These are phyloP conservation scores for Oegoconia quadripuncta DNA, from an alignment of 2,888 invertebrate genomes.

Conservation along the genomic window DNA sequence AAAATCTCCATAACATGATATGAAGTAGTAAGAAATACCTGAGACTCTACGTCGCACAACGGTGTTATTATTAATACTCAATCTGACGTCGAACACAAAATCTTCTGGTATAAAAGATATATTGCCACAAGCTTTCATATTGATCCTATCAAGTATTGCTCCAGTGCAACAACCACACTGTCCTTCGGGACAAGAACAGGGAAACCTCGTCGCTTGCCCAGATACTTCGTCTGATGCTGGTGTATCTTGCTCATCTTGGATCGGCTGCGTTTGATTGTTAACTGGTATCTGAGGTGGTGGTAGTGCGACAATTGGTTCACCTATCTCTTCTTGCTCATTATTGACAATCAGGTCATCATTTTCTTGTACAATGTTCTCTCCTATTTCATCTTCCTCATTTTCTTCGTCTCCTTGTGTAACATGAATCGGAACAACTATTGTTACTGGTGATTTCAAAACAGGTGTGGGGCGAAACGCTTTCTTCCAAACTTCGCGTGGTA, in stretches of 20 bases:
- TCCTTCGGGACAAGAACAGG: slow-evolving; percentile 80
- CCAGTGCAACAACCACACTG: slow-evolving; percentile 86
- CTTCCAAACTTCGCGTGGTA: slow-evolving; percentile 53
- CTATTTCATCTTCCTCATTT: slow-evolving; percentile 30
- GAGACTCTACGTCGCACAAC: slow-evolving; percentile 86
- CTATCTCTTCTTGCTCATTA: slow-evolving; percentile 20
- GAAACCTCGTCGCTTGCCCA: slow-evolving; percentile 75
- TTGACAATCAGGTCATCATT: slow-evolving; percentile 19
- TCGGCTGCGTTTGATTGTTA: slow-evolving; percentile 32
- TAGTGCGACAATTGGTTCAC: slow-evolving; percentile 24
- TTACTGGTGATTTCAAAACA: slow-evolving; percentile 60
- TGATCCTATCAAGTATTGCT: slow-evolving; percentile 80
- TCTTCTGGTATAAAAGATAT: slow-evolving; percentile 89
- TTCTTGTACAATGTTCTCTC: slow-evolving; percentile 2
- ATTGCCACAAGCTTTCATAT: slow-evolving; percentile 88
- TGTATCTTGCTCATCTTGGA: slow-evolving; percentile 34
- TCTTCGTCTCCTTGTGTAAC: slow-evolving; percentile 46
- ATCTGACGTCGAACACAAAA: slow-evolving; percentile 86
- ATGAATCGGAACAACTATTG: slow-evolving; percentile 61
- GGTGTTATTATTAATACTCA: slow-evolving; percentile 85
- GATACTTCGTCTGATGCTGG: slow-evolving; percentile 1
- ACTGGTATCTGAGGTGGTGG: slow-evolving; percentile 25
- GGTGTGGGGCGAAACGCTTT: slow-evolving; percentile 59
- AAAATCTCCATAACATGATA: too few relatives aligned
- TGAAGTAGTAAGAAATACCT: slow-evolving; percentile 61